Evolutionary conservation across 2,797 vertebrate species (phyloP).

Genomic region (Loriculus beryllinus): DNA sequence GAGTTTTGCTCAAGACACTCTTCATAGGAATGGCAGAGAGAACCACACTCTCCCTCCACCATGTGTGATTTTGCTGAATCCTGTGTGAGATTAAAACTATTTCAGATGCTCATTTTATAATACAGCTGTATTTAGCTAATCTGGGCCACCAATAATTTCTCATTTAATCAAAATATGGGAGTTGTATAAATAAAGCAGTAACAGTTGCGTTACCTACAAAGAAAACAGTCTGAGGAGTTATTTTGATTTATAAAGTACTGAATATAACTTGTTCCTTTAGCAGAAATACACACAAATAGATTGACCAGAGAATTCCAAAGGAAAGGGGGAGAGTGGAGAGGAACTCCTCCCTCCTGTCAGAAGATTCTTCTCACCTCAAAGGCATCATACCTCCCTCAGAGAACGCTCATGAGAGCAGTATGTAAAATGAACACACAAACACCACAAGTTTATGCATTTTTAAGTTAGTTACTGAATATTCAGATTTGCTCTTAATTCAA

Average conservation of each 20-base stretch:
- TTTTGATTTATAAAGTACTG: neutral
- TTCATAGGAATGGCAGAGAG: neutral
- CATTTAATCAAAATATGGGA: neutral
- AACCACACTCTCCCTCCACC: neutral
- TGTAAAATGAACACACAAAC: neutral
- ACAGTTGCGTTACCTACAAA: neutral
- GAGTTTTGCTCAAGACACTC: neutral
- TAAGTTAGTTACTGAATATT: neutral
- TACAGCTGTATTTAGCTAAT: neutral
- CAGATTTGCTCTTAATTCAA: neutral
- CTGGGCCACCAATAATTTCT: neutral
- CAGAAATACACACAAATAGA: neutral
- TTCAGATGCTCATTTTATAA: neutral
- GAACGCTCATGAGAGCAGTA: neutral
- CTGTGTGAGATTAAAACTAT: neutral
- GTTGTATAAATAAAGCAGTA: neutral
- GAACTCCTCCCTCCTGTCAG: neutral
- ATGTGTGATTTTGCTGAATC: neutral
- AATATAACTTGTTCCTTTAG: neutral
- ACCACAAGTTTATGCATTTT: neutral
- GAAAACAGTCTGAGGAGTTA: neutral
- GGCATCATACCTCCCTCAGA: neutral
- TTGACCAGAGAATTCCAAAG: neutral
- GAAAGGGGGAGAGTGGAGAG: neutral
- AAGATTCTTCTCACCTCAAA: neutral